Evolutionary conservation across 2,888 invertebrate species (phyloP), one percentile per base, ranked within the genome.

Genomic region (Eupithecia tripunctaria): DNA sequence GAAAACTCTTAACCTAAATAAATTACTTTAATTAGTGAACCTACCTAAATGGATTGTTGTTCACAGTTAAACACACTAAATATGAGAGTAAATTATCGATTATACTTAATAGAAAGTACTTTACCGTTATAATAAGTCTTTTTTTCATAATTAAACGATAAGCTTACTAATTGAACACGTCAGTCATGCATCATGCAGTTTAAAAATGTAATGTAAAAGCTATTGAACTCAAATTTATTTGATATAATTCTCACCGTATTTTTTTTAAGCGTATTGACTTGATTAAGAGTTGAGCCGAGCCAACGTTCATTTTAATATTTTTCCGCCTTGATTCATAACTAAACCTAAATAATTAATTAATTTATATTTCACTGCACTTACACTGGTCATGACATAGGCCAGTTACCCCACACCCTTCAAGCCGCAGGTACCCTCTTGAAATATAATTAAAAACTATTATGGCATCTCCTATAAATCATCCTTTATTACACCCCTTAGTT

Each of bases 381-480:
- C 27, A 15, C 29, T 60, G 60, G 18, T 18, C 68, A 68, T 21
- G 41, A 64, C 63, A 62, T 7, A n/a, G 38, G n/a, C 38, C 64
- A 64, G 64, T 64, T 64, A 21, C 29, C 21, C 51, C 21, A 51
- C 47, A 43, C 68, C 67, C 51, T 32, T 41, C 65, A 62, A 41
- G 21, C 14, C 14, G 32, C 65, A 75, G 67, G 69, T 79, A 82
- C 82, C 86, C 85, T 86, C 88, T 88, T 85, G 86, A 88, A 90
- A 85, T 85, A 86, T 91, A 91, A 92, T 92, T 92, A 90, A 90
- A 91, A 89, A 86, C 86, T 90, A 92, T 93, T 92, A 91, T 89
- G 82, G 84, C 80, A 70, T 81, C 64, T 75, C 82, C 81, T 78
- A 89, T 93, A 92, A 91, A 93, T 93, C 93, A 91, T 88, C 82